Percentiles rank a stretch among this genome's conserved stretches.
Conservation (phyloP, 2,797 vertebrate species). For the Gallirallus australis region DNA sequence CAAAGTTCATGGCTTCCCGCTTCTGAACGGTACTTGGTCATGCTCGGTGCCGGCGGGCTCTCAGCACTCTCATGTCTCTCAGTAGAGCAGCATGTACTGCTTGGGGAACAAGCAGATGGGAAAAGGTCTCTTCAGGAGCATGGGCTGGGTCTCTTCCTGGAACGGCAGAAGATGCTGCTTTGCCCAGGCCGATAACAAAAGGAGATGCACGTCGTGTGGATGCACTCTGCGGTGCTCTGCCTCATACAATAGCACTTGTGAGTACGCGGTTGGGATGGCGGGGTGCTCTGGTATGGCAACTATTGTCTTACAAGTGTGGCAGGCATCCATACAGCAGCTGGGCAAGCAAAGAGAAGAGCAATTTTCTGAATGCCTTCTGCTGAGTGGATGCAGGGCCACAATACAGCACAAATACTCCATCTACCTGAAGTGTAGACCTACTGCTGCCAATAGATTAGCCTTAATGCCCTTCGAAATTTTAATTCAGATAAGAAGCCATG, state of each 20-base stretch:
- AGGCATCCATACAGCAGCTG: not conserved
- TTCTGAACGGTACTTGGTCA: not conserved
- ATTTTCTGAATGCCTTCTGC: not conserved
- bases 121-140: not conserved
- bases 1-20: no score
- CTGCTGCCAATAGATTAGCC: constrained; percentile 2
- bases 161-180: fast-evolving
- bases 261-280: fast-evolving
- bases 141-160: fast-evolving
- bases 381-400: not conserved
- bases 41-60: fast-evolving
- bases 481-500: not conserved
- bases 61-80: fast-evolving
- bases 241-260: not conserved
- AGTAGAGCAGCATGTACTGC: not conserved
- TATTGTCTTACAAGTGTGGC: not conserved
- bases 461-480: not conserved
- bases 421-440: constrained; percentile 32
- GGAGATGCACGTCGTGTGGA: fast-evolving
- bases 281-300: fast-evolving
- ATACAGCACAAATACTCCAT: constrained; percentile 26
- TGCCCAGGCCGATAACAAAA: not conserved
- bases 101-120: not conserved
- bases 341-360: not conserved
- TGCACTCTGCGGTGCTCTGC: not conserved